phyloP scores from a whole-genome alignment of 2,888 invertebrate species.

The Clostera curtula region DNA sequence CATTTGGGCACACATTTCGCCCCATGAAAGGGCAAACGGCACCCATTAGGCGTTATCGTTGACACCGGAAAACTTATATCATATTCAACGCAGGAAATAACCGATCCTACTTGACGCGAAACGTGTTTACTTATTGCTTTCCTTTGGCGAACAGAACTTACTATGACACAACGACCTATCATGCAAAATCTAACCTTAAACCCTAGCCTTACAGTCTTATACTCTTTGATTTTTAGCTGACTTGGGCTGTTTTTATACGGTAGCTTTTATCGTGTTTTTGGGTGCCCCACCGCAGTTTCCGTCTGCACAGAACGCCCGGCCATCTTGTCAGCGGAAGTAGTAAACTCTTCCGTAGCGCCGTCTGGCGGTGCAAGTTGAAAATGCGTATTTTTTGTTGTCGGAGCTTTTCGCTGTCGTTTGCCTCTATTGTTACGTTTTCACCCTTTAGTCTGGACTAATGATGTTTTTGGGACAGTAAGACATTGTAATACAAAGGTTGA shows the following conservation, averaged over 20 bases:
- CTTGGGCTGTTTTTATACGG: constrained; percentile 12
- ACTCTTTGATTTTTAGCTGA: background rate
- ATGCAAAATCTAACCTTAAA: constrained; percentile 2
- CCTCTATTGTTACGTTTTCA: no score
- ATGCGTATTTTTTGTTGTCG: constrained; percentile 38
- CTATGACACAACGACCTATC: background rate
- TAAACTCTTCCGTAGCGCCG: constrained; percentile 69
- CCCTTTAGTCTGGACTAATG: no score
- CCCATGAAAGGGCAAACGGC: constrained; percentile 39
- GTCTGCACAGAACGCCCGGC: constrained; percentile 57
- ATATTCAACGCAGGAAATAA: constrained; percentile 63
- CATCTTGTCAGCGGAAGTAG: constrained; percentile 73
- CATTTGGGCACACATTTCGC: constrained; percentile 1
- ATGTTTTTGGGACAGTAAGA: no score
- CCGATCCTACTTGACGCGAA: constrained; percentile 56
- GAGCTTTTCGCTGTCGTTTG: no score
- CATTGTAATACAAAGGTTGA: no score
- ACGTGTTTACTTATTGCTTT: constrained; percentile 45
- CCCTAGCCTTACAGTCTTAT: background rate
- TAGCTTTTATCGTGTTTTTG: constrained; percentile 45
- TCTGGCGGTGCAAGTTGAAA: constrained; percentile 42
- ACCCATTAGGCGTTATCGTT: constrained; percentile 55
- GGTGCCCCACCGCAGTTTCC: constrained; percentile 59
- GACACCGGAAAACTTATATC: constrained; percentile 63
- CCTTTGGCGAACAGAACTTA: constrained; percentile 21